Conservation (phyloP, 2,797 vertebrate species). For the Naso thynnoides region DNA sequence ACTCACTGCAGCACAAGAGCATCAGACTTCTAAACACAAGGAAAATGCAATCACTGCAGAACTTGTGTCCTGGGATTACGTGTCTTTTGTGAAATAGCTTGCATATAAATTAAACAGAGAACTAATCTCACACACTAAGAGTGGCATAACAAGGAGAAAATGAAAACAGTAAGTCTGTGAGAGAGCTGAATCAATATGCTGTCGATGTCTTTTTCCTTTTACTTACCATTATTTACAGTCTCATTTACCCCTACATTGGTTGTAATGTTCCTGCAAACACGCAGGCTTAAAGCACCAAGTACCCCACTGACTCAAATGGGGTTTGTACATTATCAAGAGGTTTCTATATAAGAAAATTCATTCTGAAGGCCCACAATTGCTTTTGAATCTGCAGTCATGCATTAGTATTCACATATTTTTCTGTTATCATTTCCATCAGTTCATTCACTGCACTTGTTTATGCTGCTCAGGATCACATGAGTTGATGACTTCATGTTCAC, state of each 20-base stretch:
- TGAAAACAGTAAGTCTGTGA: constrained; percentile 20
- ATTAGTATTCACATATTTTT: constrained; percentile 4
- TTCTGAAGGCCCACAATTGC: not conserved
- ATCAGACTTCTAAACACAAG: not conserved
- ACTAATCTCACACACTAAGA: constrained; percentile 21
- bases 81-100: constrained; percentile 23
- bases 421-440: not conserved
- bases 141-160: constrained; percentile 24
- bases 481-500: no score
- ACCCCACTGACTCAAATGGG: not conserved
- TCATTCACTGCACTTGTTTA: not conserved
- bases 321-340: constrained; percentile 2
- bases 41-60: constrained; percentile 35
- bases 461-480: not conserved
- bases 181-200: constrained; percentile 31
- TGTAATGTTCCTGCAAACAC: not conserved
- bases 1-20: constrained; percentile 4
- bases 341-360: not conserved
- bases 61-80: constrained; percentile 3
- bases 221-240: constrained; percentile 25
- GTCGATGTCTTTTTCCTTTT: constrained; percentile 27
- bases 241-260: constrained; percentile 16
- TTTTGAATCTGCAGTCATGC: not conserved
- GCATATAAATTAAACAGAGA: not conserved
- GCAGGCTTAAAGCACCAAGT: not conserved